Conservation (phyloP, 2,113 vertebrate genomes). For the Campylomormyrus numenius region DNA sequence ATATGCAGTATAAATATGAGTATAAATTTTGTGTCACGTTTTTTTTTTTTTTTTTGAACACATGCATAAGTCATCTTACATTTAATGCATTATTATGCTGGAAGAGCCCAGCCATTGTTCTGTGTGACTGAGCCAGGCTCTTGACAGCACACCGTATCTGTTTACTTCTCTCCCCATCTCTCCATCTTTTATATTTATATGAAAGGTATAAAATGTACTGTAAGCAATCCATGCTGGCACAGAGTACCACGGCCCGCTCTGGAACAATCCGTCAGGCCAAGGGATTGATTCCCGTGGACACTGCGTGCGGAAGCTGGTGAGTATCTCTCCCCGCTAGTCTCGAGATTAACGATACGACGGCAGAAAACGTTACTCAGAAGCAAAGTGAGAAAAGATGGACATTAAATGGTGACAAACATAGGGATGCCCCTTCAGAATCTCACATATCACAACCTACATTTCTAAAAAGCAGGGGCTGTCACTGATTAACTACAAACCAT, state of each 20-base stretch:
- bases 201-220: conserved; percentile 1
- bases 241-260: not conserved
- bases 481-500: not conserved
- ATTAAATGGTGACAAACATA: not conserved
- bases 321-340: not conserved
- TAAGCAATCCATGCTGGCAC: not conserved
- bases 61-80: conserved; percentile 7
- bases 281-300: not conserved
- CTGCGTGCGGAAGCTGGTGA: not conserved
- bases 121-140: not conserved
- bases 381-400: not conserved
- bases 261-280: not conserved
- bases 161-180: not conserved
- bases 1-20: not conserved
- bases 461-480: not conserved
- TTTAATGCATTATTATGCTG: conserved; percentile 10
- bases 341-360: not conserved
- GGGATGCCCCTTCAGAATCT: not conserved
- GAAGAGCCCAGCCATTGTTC: not conserved
- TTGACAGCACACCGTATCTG: not conserved
- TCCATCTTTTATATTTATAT: not conserved
- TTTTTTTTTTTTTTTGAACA: not conserved
- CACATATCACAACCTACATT: not conserved
- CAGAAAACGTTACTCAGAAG: not conserved
- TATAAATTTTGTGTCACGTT: not conserved